phyloP scores from a whole-genome alignment of 1,140 invertebrate genomes.

The Drosophila ficusphila region DNA sequence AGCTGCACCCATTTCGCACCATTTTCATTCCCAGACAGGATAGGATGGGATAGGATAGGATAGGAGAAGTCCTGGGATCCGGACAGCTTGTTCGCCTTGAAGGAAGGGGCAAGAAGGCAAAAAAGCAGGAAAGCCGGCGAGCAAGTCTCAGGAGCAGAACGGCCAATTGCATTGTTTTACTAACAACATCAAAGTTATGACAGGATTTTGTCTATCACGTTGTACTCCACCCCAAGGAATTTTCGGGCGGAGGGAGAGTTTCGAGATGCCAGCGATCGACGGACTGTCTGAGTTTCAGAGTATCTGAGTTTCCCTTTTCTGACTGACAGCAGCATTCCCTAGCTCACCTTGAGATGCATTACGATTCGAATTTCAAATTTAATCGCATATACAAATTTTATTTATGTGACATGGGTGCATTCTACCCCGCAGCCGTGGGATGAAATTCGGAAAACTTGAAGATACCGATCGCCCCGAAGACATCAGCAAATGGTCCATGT shows the following conservation, averaged over 20 bases:
- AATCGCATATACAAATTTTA: constrained; percentile 83
- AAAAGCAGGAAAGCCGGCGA: constrained; percentile 21
- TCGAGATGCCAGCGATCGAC: constrained; percentile 42
- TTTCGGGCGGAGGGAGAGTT: constrained; percentile 41
- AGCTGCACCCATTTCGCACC: constrained; percentile 71
- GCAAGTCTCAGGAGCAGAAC: constrained; percentile 28
- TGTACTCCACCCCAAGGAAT: constrained; percentile 21
- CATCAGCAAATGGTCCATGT: constrained; percentile 71
- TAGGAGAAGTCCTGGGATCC: background rate
- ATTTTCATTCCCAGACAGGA: constrained; percentile 64
- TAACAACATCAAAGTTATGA: constrained; percentile 83
- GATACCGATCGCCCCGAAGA: constrained; percentile 29
- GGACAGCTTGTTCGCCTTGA: constrained; percentile 50
- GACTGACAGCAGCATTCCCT: constrained; percentile 56
- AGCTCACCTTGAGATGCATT: constrained; percentile 57
- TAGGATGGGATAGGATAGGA: constrained; percentile 6
- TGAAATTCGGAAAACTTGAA: constrained; percentile 33
- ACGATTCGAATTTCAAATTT: constrained; percentile 82
- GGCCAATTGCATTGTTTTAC: constrained; percentile 78
- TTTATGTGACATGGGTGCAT: constrained; percentile 77
- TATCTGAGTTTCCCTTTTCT: constrained; percentile 37
- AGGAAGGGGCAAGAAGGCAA: constrained; percentile 35
- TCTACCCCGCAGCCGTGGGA: constrained; percentile 61
- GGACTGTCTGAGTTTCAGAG: constrained; percentile 38
- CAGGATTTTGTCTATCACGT: constrained; percentile 82